These are phyloP conservation scores for Alces alces DNA, from an alignment of 2,113 vertebrate genomes.

Conservation along the genomic window DNA sequence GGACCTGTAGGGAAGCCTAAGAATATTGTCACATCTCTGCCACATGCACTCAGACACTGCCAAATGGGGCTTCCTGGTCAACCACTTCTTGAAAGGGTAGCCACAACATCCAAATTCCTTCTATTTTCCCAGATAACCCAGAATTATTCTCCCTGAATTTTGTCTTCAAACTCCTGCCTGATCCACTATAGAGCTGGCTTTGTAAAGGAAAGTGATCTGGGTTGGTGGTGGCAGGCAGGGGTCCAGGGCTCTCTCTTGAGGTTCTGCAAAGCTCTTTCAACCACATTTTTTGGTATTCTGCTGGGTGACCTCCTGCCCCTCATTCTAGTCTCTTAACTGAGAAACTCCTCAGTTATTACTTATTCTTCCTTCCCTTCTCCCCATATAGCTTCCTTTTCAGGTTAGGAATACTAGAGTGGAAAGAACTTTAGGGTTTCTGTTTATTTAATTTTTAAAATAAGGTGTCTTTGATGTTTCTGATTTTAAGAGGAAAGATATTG, in stretches of 20 bases:
- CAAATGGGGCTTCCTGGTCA: neutral
- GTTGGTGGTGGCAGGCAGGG: neutral
- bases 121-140: neutral
- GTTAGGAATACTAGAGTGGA: neutral
- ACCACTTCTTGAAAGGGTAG: neutral
- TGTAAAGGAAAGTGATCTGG: neutral
- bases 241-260: neutral
- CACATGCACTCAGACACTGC: fast-evolving
- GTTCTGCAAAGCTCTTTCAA: neutral
- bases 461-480: neutral
- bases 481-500: neutral
- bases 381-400: neutral
- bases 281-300: neutral
- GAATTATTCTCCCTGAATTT: neutral
- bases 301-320: neutral
- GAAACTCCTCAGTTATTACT: neutral
- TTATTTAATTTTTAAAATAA: neutral
- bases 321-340: neutral
- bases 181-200: neutral
- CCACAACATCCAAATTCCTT: neutral
- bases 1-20: neutral
- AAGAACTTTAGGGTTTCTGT: neutral
- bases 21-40: neutral
- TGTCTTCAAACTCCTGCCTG: neutral
- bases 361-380: neutral